Conservation (phyloP, 2,113 vertebrate genomes). For the Ellobius talpinus region DNA sequence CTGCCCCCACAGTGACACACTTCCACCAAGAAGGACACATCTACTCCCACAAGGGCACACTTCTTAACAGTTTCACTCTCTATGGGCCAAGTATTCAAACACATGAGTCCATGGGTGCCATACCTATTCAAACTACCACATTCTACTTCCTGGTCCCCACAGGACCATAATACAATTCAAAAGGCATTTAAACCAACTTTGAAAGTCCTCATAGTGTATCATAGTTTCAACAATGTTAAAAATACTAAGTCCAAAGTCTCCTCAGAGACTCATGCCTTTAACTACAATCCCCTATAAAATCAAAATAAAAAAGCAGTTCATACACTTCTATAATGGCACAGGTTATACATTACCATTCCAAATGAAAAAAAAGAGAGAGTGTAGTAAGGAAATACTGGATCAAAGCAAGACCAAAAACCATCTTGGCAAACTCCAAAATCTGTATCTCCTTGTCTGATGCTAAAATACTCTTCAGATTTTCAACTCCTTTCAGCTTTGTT, state of each 20-base stretch:
- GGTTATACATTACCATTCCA: neutral
- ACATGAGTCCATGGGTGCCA: neutral
- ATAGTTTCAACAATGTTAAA: neutral
- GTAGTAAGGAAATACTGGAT: neutral
- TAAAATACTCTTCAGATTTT: neutral
- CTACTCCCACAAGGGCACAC: neutral
- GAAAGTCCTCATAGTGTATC: neutral
- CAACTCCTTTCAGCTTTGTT: neutral
- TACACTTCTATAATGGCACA: neutral
- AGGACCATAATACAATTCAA: neutral
- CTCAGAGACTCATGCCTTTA: neutral
- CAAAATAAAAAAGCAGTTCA: neutral
- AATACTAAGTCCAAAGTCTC: neutral
- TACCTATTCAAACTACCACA: neutral
- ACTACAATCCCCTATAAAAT: neutral
- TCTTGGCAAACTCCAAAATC: neutral
- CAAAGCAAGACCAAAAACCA: neutral
- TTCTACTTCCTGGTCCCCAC: neutral
- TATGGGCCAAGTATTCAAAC: neutral
- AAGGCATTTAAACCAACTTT: neutral
- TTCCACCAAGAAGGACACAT: neutral
- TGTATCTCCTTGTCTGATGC: neutral
- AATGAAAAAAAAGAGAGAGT: neutral
- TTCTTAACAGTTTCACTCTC: neutral
- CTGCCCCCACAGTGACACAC: neutral